phyloP scores from a whole-genome alignment of 92 coral and sea anemone genomes.

The Umimayanthus chanpuru region DNA sequence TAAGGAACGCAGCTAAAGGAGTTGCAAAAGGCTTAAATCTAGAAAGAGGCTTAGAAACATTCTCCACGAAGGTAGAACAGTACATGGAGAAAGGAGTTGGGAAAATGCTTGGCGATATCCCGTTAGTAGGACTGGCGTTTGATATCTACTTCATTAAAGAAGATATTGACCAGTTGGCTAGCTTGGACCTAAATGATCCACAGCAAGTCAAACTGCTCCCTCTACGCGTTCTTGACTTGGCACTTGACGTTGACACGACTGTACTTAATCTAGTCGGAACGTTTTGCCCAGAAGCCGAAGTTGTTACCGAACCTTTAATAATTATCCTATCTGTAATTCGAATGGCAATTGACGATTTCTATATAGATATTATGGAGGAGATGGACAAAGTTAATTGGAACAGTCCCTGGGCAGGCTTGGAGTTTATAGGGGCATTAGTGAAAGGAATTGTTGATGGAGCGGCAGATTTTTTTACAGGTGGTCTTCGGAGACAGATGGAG shows the following conservation, averaged over 20 bases:
- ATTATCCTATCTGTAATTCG: too few species aligned
- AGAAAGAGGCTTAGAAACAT: constrained; percentile 39
- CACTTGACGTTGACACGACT: constrained; percentile 62
- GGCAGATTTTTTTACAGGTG: constrained; percentile 16
- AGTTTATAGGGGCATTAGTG: constrained; percentile 56
- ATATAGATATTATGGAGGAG: constrained; percentile 61
- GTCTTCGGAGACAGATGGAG: constrained; percentile 59
- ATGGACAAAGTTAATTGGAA: constrained; percentile 69
- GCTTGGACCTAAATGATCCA: constrained; percentile 55
- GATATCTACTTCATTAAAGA: constrained; percentile 37
- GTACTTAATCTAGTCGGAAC: constrained; percentile 59
- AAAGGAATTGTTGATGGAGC: constrained; percentile 61
- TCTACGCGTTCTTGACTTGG: constrained; percentile 57
- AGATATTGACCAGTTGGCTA: constrained; percentile 48
- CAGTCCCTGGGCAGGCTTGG: constrained; percentile 65
- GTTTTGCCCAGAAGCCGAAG: constrained; percentile 64
- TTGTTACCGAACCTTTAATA: constrained; percentile 49
- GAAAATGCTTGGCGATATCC: constrained; percentile 58
- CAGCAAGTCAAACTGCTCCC: constrained; percentile 52
- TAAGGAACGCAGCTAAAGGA: constrained; percentile 27
- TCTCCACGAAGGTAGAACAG: constrained; percentile 51
- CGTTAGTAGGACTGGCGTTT: constrained; percentile 60
- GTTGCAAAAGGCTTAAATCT: constrained; percentile 47
- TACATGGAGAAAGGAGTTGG: constrained; percentile 65
- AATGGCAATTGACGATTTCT: constrained; percentile 39